Conservation (phyloP, 2,888 invertebrate genomes). For the Heliconius ismenius region DNA sequence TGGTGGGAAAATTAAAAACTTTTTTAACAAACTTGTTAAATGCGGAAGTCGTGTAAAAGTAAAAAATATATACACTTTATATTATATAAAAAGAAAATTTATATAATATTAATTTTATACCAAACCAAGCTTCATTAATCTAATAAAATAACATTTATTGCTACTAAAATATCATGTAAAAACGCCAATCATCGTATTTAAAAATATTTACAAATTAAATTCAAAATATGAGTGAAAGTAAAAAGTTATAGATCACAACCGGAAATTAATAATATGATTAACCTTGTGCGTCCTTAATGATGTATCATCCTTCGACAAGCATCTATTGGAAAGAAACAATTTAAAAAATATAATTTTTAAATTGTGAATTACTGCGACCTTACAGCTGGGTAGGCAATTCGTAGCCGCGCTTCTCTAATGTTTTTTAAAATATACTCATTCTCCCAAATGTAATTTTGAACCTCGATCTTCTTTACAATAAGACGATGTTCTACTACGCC, state of each 20-base stretch:
- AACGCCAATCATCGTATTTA: not conserved
- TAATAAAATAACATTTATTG: not conserved
- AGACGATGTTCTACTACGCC: too few species aligned
- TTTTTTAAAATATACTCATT: too few species aligned
- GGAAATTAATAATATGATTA: not conserved
- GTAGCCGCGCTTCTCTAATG: too few species aligned
- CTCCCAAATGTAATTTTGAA: too few species aligned
- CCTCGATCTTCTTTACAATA: too few species aligned
- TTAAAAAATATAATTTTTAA: not conserved
- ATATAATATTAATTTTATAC: too few species aligned
- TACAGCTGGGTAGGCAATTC: too few species aligned
- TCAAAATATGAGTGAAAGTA: not conserved
- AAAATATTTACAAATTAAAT: not conserved
- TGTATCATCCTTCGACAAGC: not conserved
- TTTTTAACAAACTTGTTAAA: too few species aligned
- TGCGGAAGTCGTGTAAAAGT: not conserved
- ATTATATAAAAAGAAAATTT: not conserved
- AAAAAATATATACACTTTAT: not conserved
- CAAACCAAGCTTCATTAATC: too few species aligned
- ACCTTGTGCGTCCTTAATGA: not conserved
- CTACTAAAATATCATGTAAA: not conserved
- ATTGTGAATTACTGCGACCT: too few species aligned
- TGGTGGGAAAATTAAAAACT: too few species aligned
- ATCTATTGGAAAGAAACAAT: not conserved
- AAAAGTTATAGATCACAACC: not conserved